These are phyloP conservation scores for Hoplostethus mediterraneus DNA, from an alignment of 2,797 vertebrate genomes.

Conservation along the genomic window DNA sequence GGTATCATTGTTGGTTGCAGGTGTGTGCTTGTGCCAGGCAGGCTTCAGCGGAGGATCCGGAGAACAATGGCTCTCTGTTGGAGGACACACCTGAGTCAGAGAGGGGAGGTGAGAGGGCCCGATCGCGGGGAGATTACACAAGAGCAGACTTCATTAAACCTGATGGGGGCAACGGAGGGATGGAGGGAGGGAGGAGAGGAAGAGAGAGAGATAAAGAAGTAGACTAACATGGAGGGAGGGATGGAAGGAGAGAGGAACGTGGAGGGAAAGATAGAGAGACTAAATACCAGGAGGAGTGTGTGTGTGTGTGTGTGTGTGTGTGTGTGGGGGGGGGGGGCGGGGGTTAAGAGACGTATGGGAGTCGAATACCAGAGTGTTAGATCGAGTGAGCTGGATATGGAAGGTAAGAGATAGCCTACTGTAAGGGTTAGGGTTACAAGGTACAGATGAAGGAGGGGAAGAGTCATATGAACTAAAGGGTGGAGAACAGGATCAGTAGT, in stretches of 20 bases:
- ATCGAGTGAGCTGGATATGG: conserved; percentile 29
- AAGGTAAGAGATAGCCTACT: conserved; percentile 12
- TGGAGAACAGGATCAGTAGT: too few species aligned
- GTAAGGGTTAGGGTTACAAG: conserved; percentile 17
- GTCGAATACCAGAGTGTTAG: conserved; percentile 2
- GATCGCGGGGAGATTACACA: conserved; percentile 81
- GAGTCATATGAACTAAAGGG: too few species aligned
- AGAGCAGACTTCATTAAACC: conserved; percentile 70
- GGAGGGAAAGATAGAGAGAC: not conserved
- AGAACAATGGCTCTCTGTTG: conserved; percentile 84
- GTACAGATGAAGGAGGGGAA: too few species aligned
- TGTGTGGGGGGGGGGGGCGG: conserved; percentile 9
- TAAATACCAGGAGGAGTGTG: conserved; percentile 11
- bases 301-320: too few species aligned
- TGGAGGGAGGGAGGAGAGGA: not conserved
- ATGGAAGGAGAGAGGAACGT: conserved; percentile 28
- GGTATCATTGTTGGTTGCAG: conserved; percentile 82
- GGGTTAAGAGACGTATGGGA: not conserved
- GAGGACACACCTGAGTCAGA: conserved; percentile 82
- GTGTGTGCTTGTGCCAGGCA: conserved; percentile 83
- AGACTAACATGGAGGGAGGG: not conserved
- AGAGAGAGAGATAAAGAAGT: not conserved
- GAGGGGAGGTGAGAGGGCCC: conserved; percentile 80
- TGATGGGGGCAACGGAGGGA: conserved; percentile 39
- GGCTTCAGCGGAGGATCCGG: conserved; percentile 71